Evolutionary conservation across 2,888 invertebrate genomes (phyloP).

Genomic region (Tetragonisca angustula): DNA sequence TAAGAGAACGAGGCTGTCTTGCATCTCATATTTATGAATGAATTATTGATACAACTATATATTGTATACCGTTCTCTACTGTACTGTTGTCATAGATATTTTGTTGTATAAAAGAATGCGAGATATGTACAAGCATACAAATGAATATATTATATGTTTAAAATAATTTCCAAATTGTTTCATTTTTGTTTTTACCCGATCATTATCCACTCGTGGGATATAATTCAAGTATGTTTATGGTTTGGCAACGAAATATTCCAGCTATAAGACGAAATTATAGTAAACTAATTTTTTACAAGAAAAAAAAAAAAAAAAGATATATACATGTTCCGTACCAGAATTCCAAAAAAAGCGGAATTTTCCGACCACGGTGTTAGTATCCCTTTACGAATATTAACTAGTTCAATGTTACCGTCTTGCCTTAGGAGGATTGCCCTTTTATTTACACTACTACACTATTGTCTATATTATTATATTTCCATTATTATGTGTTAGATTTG

Average conservation of each 20-base stretch:
- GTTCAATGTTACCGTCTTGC: too few species aligned
- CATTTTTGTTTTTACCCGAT: background rate
- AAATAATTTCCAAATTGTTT: constrained; percentile 69
- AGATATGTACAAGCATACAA: constrained; percentile 81
- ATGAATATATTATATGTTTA: constrained; percentile 83
- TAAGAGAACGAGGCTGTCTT: constrained; percentile 75
- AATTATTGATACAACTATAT: constrained; percentile 77
- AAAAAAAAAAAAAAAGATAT: background rate
- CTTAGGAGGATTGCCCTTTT: too few species aligned
- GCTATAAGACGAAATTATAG: too few species aligned
- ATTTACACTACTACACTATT: too few species aligned
- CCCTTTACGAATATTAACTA: too few species aligned
- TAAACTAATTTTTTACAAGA: background rate
- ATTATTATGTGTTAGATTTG: too few species aligned
- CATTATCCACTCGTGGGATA: background rate
- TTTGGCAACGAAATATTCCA: too few species aligned
- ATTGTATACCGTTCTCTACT: constrained; percentile 80
- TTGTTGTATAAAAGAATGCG: constrained; percentile 80
- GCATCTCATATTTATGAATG: constrained; percentile 77
- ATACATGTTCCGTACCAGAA: too few species aligned
- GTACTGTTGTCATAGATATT: constrained; percentile 83
- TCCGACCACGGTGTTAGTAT: too few species aligned
- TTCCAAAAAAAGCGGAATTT: too few species aligned
- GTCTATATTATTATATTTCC: too few species aligned
- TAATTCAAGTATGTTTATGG: too few species aligned